phyloP scores from a whole-genome alignment of 35 echinoderm and acorn worm genomes.

The Holothuria glaberrima region DNA sequence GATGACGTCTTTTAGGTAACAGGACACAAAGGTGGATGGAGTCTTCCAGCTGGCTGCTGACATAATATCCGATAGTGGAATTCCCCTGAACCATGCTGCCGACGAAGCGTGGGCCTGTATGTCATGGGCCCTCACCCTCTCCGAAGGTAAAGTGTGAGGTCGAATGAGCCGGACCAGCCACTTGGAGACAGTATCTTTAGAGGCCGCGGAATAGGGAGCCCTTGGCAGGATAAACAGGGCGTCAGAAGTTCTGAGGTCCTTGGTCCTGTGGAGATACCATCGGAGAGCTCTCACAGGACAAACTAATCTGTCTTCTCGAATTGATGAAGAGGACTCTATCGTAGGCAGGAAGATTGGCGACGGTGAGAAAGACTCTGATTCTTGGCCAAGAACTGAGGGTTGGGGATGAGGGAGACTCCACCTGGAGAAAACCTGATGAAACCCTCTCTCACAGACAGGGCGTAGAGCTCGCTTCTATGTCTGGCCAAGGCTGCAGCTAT shows the following conservation, averaged over 20 bases:
- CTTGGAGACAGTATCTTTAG: background rate
- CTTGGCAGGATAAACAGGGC: background rate
- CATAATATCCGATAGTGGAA: background rate
- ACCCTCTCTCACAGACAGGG: background rate
- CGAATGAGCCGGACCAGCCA: background rate
- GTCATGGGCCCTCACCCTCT: background rate
- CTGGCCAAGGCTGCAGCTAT: slow-evolving; percentile 1
- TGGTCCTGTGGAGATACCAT: background rate
- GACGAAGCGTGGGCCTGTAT: background rate
- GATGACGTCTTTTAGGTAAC: background rate
- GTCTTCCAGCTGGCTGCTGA: background rate
- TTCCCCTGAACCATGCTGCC: background rate
- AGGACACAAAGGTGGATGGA: background rate
- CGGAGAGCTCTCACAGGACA: background rate
- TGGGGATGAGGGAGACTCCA: background rate
- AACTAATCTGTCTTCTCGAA: background rate
- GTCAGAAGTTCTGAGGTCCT: background rate
- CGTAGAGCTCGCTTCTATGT: background rate
- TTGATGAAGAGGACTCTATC: background rate
- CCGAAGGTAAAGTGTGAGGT: background rate
- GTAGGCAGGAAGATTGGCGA: slow-evolving; percentile 1
- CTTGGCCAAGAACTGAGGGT: background rate
- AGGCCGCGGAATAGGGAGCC: background rate
- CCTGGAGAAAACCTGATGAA: background rate
- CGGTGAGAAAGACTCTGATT: slow-evolving; percentile 13